Conservation (phyloP, 2,888 invertebrate species). For the Rhabditophanes sp. region DNA sequence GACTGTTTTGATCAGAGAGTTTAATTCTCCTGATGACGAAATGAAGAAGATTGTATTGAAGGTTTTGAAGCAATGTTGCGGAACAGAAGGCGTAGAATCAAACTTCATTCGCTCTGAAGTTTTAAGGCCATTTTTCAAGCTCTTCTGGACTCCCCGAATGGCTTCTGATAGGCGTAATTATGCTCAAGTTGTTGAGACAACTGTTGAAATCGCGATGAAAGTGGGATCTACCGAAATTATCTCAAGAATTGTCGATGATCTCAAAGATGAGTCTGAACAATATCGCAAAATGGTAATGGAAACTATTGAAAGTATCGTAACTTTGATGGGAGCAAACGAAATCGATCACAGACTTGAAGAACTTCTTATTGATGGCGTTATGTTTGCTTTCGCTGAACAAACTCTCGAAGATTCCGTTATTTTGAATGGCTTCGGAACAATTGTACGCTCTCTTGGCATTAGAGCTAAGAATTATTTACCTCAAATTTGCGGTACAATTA, state of each 20-base stretch:
- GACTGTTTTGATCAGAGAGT: constrained; percentile 94
- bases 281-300: constrained; percentile 99
- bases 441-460: constrained; percentile 89
- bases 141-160: constrained; percentile 99
- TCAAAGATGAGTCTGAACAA: constrained; percentile 98
- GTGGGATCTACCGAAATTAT: constrained; percentile 96
- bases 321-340: constrained; percentile 67
- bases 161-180: constrained; percentile 93
- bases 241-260: constrained; percentile 83
- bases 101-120: constrained; percentile 99
- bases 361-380: constrained; percentile 92
- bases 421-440: constrained; percentile 97
- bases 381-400: constrained; percentile 99
- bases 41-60: constrained; percentile 99
- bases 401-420: constrained; percentile 99
- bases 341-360: constrained; percentile 94
- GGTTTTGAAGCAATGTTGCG: constrained; percentile 98
- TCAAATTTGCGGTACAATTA: constrained; percentile 97
- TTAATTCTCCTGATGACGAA: constrained; percentile 98
- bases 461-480: constrained; percentile 94
- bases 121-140: constrained; percentile 46
- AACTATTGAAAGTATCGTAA: constrained; percentile 62
- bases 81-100: constrained; percentile 96
- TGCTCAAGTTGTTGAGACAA: constrained; percentile 71
- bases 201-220: constrained; percentile 98